phyloP scores from a whole-genome alignment of 2,113 vertebrate genomes.

The Pampusana beccarii region DNA sequence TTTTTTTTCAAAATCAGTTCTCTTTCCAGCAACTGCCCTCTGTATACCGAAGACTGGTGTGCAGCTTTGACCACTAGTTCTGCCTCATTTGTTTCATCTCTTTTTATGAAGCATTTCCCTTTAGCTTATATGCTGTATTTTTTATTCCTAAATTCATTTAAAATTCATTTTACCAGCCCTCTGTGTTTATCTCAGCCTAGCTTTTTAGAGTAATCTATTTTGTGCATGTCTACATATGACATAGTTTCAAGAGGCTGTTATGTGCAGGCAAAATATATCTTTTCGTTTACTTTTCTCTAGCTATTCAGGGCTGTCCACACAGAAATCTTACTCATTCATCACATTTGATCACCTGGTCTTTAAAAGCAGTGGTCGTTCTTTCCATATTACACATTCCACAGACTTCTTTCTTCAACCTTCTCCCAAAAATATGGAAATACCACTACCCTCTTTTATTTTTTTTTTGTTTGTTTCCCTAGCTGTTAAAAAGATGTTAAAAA shows the following conservation, averaged over 20 bases:
- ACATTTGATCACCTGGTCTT: background rate
- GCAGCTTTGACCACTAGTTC: background rate
- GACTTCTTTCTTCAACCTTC: background rate
- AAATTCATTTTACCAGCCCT: conserved; percentile 27
- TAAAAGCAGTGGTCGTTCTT: conserved; percentile 18
- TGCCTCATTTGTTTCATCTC: background rate
- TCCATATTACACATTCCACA: background rate
- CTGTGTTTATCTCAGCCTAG: background rate
- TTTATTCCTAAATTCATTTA: background rate
- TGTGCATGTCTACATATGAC: background rate
- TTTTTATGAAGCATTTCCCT: background rate
- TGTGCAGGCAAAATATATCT: conserved; percentile 10
- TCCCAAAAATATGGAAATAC: background rate
- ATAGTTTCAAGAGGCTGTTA: conserved; percentile 13
- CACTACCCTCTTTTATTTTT: background rate
- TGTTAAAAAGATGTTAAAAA: background rate
- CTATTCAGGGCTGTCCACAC: conserved; percentile 19
- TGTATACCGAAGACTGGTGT: background rate
- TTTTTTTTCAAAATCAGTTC: background rate
- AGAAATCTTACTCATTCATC: conserved; percentile 38
- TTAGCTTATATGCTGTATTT: background rate
- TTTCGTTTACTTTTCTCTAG: conserved; percentile 36
- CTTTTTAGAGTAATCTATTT: conserved; percentile 24
- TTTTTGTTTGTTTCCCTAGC: background rate
- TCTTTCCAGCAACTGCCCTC: background rate